Evolutionary conservation across 2,888 invertebrate species (phyloP), one percentile per base, ranked within the genome.

Genomic region (Steinernema scapterisci): DNA sequence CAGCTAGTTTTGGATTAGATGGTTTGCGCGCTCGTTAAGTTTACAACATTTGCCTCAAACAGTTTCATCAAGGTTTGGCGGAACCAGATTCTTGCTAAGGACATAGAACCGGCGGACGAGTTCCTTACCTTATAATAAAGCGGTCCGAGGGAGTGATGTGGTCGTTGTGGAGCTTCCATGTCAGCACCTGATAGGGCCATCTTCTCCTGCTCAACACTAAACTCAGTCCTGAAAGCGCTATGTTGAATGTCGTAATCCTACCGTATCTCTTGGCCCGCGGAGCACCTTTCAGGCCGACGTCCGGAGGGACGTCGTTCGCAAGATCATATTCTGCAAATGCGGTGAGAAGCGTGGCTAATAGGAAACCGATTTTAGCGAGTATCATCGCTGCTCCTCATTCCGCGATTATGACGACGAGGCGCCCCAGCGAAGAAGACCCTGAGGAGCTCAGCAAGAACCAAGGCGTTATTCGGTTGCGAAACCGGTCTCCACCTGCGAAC

Each of bases 41-140:
- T 38, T 38, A 38, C 38, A 38, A 9, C 38, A 38, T 38, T 38
- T 38, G 3, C 38, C 38, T 38, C 38, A 38, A 38, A 38, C 38
- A 38, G 38, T 38, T 38, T 38, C 38, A 38, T 38, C 9, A 6
- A 38, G 38, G 38, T 3, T 9, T 6, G 5, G 38, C 38, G 38
- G 38, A 38, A 38, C 38, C 3, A 38, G 38, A 38, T 38, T 38
- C 38, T 9, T 6, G 38, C 9, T 38, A 38, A 38, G 38, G 38
- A 9, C 38, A 9, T n/a, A 38, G 9, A 38, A 9, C 38, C 38
- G 38, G 5, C 38, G n/a, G n/a, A n/a, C n/a, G n/a, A n/a, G n/a
- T n/a, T n/a, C n/a, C 38, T 6, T 56, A 79, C 80, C 80, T 21
- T 19, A 81, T 76, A n/a, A 81, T 75, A 52, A 81, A 80, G 45